Evolutionary conservation across 2,888 invertebrate species (phyloP), one percentile per base, ranked within the genome.

Genomic region (Calameuta pallipes): DNA sequence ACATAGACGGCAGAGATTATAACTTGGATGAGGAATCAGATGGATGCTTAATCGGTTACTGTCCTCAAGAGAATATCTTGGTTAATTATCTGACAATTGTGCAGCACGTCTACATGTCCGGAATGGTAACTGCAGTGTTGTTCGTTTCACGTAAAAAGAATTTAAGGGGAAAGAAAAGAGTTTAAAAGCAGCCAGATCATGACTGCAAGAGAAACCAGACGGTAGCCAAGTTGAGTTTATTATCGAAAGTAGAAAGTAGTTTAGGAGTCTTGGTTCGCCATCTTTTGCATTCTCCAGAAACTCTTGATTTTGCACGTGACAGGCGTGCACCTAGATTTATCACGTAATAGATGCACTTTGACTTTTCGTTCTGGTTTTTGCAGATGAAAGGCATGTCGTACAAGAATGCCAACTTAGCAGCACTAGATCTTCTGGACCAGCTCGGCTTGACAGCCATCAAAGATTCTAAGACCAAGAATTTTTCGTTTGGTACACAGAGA

Each of bases 21-120:
- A 75, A 75, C 15, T 41, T 70, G 35, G 78, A 75, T 1, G 73
- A 80, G 31, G 69, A 68, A n/a, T 77, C 69, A 23, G 3, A 35
- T 11, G 41, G 41, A 4, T 71, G 76, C 41, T 69, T 80, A n/a
- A 76, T 85, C 69, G 81, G 85, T 70, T 85, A 83, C 37, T 85
- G 85, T 37, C 81, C 84, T 23, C 85, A 85, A 35, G 83, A 84
- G 75, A 84, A 85, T 75, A 80, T 84, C 74, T 79, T 85, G n/a
- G 82, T 84, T n/a, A 73, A 82, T 78, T 83, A 83, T 69, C 73
- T 85, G 33, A 84, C 82, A 9, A 78, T 78, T 34, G 35, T 83
- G 11, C 79, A 85, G 30, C 84, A 85, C 23, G 70, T 85, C 3
- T 82, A 82, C 71, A 74, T 84, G 71, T 81, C 82, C 75, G 85